Conservation (phyloP, 2,797 vertebrate species). For the Notoglanidium macrostoma region DNA sequence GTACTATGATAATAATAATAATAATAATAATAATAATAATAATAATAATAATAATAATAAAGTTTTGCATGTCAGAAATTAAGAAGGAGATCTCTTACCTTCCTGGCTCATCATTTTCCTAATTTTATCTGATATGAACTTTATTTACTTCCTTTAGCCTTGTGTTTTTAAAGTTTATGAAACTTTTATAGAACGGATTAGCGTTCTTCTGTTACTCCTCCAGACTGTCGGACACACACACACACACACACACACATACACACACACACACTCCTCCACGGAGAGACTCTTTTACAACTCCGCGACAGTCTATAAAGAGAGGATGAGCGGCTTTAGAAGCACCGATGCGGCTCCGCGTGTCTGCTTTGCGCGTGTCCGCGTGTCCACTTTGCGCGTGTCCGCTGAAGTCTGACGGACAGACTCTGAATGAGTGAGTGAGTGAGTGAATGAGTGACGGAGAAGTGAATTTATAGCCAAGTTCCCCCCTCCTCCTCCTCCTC, state of each 20-base stretch:
- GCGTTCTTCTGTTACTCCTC: constrained; percentile 2
- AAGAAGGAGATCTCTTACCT: constrained; percentile 44
- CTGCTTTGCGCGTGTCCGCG: constrained; percentile 7
- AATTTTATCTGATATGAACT: background rate
- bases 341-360: constrained; percentile 18
- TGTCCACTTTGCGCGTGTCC: constrained; percentile 18
- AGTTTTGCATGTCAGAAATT: background rate
- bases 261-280: constrained; percentile 17
- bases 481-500: constrained; percentile 54
- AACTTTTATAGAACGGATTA: constrained; percentile 15
- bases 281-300: constrained; percentile 28
- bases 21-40: constrained; percentile 18
- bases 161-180: constrained; percentile 18
- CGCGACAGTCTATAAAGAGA: constrained; percentile 37
- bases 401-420: constrained; percentile 2
- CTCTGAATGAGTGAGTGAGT: constrained; percentile 62
- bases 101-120: constrained; percentile 41
- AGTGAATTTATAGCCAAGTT: constrained; percentile 69
- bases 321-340: constrained; percentile 17
- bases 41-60: background rate
- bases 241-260: constrained; percentile 7
- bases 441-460: constrained; percentile 69
- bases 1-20: background rate
- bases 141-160: constrained; percentile 16
- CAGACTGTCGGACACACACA: constrained; percentile 13